Evolutionary conservation across 2,888 invertebrate species (phyloP), one percentile per base, ranked within the genome.

Genomic region (Charanyca ferruginea): DNA sequence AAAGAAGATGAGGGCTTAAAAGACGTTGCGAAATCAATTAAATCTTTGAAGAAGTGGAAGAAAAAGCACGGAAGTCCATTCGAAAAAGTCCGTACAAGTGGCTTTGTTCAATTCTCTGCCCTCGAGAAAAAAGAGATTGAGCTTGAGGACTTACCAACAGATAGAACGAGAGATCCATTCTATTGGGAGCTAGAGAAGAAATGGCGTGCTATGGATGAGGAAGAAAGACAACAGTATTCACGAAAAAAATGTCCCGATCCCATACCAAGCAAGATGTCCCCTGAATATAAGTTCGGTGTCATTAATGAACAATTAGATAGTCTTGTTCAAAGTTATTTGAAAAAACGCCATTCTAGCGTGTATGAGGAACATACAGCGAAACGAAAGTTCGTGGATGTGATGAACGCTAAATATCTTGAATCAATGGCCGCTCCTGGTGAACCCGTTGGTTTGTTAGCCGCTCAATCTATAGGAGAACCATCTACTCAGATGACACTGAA

Each of bases 401-500:
- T 99, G 86, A 97, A 97, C 82, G 94, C 97, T 11, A 98, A 98
- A 91, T 96, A 97, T 57, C 96, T 98, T 90, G 97, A 96, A 76
- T 97, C 98, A 0, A 92, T 98, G 85, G 98, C 97, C 23, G 97
- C 97, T 28, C 98, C 99, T 0, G 99, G 99, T 0, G 99, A 99
- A 92, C 98, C 99, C 0, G 99, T 99, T 1, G 99, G 99, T 3
- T 93, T 99, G 22, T 92, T 99, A 74, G 99, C 99, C 16, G 99
- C 99, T 1, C 99, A 99, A 96, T 99, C 99, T 0, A 98, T 99
- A 72, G 99, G 99, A 65, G 99, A 99, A 93, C 99, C 99, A 0
- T 99, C 99, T 2, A 99, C 99, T 67, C 99, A 99, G 96, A 99
- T 99, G 99, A 99, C 99, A 85, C 94, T 99, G 89, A 99, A 99